Percentiles rank a stretch among this genome's conserved stretches.
These are phyloP conservation scores for Periophthalmodon schlosseri DNA, from an alignment of 2,113 vertebrate genomes.

Conservation along the genomic window DNA sequence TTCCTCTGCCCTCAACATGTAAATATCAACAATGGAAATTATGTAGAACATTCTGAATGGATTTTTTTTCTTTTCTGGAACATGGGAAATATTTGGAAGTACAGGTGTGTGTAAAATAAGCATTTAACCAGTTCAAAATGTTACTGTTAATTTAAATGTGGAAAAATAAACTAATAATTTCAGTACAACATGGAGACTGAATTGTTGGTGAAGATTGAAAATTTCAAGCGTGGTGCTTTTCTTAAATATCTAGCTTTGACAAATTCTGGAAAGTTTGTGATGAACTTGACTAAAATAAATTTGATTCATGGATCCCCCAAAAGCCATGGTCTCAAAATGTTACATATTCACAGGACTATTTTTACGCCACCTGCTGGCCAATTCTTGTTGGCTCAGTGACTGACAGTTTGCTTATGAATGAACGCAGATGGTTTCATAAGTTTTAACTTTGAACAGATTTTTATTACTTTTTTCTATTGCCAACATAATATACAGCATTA, in stretches of 20 bases:
- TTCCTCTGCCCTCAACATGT: slow-evolving; percentile 56
- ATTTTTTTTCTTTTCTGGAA: slow-evolving; percentile 69
- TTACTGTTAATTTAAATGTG: slow-evolving; percentile 6
- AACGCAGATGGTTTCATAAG: too few relatives aligned
- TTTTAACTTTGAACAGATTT: slow-evolving; percentile 24
- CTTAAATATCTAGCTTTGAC: neutral
- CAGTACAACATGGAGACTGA: neutral
- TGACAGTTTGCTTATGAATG: too few relatives aligned
- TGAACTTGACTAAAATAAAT: neutral
- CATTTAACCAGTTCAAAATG: neutral
- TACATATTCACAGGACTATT: neutral
- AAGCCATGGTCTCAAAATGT: too few relatives aligned
- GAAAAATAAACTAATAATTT: neutral
- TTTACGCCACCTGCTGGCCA: neutral
- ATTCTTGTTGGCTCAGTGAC: neutral
- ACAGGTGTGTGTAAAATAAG: neutral
- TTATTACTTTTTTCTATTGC: slow-evolving; percentile 61
- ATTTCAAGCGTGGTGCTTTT: neutral
- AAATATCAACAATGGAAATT: slow-evolving; percentile 62
- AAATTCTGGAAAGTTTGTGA: too few relatives aligned
- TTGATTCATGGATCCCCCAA: too few relatives aligned
- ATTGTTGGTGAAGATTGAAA: neutral
- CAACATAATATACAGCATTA: slow-evolving; percentile 62
- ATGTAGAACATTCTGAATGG: slow-evolving; percentile 67
- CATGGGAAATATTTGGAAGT: slow-evolving; percentile 8